A percentile compares a stretch with the other conserved stretches of the same genome.
phyloP scores from a whole-genome alignment of 2,113 vertebrate genomes.

The Platichthys flesus region DNA sequence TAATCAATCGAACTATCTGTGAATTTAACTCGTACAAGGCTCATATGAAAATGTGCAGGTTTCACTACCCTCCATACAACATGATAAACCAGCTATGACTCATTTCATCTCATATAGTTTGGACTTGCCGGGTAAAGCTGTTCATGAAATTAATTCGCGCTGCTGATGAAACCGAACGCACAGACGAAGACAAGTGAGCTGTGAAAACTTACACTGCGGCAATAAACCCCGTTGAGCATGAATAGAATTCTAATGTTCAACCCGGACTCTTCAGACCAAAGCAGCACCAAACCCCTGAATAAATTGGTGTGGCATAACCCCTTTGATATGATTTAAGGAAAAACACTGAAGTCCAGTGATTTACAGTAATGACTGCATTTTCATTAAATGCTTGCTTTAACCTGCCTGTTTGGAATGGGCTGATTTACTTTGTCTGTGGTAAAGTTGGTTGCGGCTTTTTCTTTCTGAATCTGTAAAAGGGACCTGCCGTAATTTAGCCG shows the following conservation, averaged over 20 bases:
- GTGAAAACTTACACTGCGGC: not conserved
- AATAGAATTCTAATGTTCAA: not conserved
- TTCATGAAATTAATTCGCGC: not conserved
- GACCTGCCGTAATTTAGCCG: no score
- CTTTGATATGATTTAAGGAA: no score
- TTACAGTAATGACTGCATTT: no score
- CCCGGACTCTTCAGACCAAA: not conserved
- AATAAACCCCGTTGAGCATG: not conserved
- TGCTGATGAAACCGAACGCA: not conserved
- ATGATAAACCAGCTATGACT: not conserved
- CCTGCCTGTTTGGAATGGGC: no score
- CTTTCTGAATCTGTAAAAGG: no score
- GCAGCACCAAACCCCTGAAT: not conserved
- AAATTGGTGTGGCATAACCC: no score
- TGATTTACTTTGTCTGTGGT: no score
- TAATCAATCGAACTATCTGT: no score
- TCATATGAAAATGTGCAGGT: conserved; percentile 3
- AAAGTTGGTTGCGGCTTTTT: no score
- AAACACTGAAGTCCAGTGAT: no score
- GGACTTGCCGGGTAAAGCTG: no score
- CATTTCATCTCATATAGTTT: not conserved
- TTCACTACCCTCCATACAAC: not conserved
- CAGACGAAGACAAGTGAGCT: not conserved
- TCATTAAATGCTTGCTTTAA: no score
- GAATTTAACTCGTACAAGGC: not conserved